Base-by-base conservation (phyloP, 2,888 invertebrate genomes). In the Brachypterus glaber region DNA sequence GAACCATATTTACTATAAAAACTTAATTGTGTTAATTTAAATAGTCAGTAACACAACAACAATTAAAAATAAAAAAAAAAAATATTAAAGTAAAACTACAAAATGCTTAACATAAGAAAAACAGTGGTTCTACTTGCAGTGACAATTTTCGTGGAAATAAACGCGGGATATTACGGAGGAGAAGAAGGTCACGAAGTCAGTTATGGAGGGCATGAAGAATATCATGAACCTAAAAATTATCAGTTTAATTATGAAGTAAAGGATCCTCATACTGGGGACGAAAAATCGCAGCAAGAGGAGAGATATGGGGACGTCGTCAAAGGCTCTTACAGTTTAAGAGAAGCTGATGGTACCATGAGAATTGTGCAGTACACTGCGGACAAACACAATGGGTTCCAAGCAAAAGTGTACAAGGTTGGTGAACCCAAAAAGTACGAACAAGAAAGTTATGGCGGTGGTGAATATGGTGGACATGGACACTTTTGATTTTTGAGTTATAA, bases 291-390 rank as follows among this genome's bases (percentile, higher is more conserved):
- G 8, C 12, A 27, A 9, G 27, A 27, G 12, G 8, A 27, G 12
- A 5, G 74, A 27, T 73, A 74, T 40, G 74, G 74, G 1, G 74
- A 74, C 57, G 69, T 70, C 51, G 74, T 74, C 26, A 74, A 74
- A 61, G 74, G 74, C 8, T 63, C 67, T 27, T 74, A 74, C 63
- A 70, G 71, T 1, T 13, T 27, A 4, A 54, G 71, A 2, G 48
- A 48, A 73, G 73, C 51, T 68, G 74, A 43, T 64, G 74, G 8
- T 29, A 42, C 49, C 3, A 49, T 48, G n/a, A 27, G 49, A 15
- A 37, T 49, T 16, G 49, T 49, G 4, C 41, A 49, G 30, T 49
- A 49, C 35, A 49, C 43, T 36, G 49, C 49, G n/a, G 49, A 49
- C 32, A 49, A 46, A 33, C 41, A 46, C 30, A 49, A 46, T 33